phyloP scores from a whole-genome alignment of 1,140 invertebrate species.

The Drosophila littoralis region DNA sequence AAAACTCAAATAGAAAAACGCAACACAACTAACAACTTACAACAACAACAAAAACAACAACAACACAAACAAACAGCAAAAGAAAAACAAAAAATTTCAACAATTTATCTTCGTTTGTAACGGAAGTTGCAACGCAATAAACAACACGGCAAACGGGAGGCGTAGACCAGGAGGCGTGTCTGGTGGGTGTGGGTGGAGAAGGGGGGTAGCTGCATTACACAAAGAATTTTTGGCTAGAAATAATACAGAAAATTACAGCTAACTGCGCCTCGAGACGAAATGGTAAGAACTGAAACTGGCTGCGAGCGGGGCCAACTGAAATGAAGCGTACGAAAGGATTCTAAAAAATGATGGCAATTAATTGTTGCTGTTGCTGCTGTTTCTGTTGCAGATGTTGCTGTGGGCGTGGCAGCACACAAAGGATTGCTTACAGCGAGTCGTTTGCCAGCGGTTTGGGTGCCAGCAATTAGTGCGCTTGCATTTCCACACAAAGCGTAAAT shows the following conservation, averaged over 20 bases:
- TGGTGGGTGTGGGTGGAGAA: conserved; percentile 12
- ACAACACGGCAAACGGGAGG: conserved; percentile 58
- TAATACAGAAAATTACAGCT: conserved; percentile 62
- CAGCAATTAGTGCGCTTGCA: conserved; percentile 39
- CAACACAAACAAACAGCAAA: conserved; percentile 3
- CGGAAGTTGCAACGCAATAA: conserved; percentile 78
- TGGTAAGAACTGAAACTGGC: not conserved
- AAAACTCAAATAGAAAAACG: conserved; percentile 41
- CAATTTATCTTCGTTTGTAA: conserved; percentile 77
- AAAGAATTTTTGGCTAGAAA: conserved; percentile 53
- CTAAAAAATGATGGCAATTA: conserved; percentile 70
- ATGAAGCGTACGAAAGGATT: conserved; percentile 70
- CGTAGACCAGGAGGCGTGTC: conserved; percentile 26
- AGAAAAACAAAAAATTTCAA: conserved; percentile 41
- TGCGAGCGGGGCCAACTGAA: conserved; percentile 38
- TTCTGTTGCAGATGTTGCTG: conserved; percentile 8
- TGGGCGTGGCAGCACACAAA: conserved; percentile 27
- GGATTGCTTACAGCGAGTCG: not conserved
- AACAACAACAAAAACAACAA: too few species aligned
- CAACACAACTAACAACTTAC: conserved; percentile 25
- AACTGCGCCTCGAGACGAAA: conserved; percentile 35
- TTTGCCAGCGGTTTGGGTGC: conserved; percentile 23
- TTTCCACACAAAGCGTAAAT: conserved; percentile 30
- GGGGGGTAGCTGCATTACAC: conserved; percentile 31
- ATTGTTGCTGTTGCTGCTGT: conserved; percentile 50